These are phyloP conservation scores for Vollenhovia emeryi DNA, from an alignment of 1,140 invertebrate species.

Conservation along the genomic window DNA sequence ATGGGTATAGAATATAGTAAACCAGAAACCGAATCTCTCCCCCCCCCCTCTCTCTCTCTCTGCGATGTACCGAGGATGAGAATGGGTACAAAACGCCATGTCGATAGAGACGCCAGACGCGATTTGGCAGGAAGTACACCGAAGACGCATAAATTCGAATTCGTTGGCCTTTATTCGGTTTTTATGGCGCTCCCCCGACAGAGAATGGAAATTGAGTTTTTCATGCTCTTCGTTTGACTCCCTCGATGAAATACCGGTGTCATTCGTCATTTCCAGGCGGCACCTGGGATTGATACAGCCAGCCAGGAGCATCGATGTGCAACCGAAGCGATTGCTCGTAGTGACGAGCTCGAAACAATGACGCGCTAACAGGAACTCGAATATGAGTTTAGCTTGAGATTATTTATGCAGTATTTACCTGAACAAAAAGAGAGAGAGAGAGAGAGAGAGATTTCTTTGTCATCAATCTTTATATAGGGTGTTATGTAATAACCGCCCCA, in stretches of 20 bases:
- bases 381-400: background rate
- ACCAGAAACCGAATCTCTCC: constrained; percentile 68
- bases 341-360: background rate
- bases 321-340: background rate
- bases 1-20: constrained; percentile 21
- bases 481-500: no score
- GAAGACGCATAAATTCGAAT: constrained; percentile 19
- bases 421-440: no score
- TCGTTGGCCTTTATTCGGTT: constrained; percentile 47
- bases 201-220: constrained; percentile 42
- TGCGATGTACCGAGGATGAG: background rate
- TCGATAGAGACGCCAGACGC: constrained; percentile 64
- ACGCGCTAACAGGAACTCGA: background rate
- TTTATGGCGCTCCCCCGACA: background rate
- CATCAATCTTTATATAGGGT: background rate
- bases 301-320: background rate
- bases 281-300: background rate
- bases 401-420: background rate
- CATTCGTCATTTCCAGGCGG: constrained; percentile 3
- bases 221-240: background rate
- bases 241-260: constrained; percentile 23
- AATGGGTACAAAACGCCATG: constrained; percentile 24
- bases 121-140: constrained; percentile 56
- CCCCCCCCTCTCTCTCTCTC: background rate
- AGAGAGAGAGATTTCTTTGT: background rate